phyloP scores from a whole-genome alignment of 2,888 invertebrate species.

The Agrotis segetum region DNA sequence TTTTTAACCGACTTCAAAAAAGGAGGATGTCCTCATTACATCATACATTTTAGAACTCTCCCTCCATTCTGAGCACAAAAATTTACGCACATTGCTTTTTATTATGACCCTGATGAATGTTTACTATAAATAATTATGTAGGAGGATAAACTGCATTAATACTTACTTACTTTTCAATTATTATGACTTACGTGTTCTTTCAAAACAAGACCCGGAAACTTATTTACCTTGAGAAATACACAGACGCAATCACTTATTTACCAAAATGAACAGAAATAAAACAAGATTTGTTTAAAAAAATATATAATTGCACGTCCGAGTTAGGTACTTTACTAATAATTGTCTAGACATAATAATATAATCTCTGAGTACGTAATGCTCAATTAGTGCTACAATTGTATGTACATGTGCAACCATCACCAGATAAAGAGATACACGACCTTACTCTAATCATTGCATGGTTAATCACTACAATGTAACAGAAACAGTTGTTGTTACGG shows the following conservation, averaged over 20 bases:
- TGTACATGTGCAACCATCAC: background rate
- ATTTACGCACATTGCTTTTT: too few relatives aligned
- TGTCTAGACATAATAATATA: background rate
- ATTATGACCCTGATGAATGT: constrained; percentile 11
- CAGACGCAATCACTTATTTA: constrained; percentile 23
- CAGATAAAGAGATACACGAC: constrained; percentile 25
- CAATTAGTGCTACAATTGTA: background rate
- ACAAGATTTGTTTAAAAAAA: background rate
- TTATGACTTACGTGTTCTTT: background rate
- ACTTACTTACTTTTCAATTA: constrained; percentile 39
- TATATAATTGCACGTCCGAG: constrained; percentile 14
- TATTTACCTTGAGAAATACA: constrained; percentile 28
- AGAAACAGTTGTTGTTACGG: background rate
- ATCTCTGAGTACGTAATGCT: background rate
- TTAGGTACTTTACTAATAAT: background rate
- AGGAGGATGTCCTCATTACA: too few relatives aligned
- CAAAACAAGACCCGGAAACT: constrained; percentile 2
- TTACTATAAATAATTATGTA: background rate
- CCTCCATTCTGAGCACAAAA: too few relatives aligned
- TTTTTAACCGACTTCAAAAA: too few relatives aligned
- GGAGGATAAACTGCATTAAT: background rate
- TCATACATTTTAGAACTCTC: too few relatives aligned
- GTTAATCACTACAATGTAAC: constrained; percentile 11
- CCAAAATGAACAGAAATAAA: constrained; percentile 19
- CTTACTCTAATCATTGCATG: background rate